Base-by-base conservation (phyloP, 2,888 invertebrate species). In the Cordilura impudica region DNA sequence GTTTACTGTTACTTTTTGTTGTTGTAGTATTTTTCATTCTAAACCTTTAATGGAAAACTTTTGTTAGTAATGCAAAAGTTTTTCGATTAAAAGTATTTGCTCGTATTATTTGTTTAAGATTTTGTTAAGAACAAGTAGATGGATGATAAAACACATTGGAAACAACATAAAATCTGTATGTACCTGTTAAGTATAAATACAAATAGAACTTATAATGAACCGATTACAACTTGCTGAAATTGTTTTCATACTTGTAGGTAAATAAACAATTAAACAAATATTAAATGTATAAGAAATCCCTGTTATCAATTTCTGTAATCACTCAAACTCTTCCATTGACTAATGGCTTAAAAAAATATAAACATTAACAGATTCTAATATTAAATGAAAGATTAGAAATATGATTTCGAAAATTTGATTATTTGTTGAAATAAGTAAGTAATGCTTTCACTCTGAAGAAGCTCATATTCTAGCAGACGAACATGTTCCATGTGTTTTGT, bases 71-170 rank as follows among this genome's bases (percentile, higher is more conserved):
- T 75, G 74, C 47, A 81, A 81, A 81, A 81, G 74, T 81, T 81
- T 81, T 81, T 81, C 81, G 81, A 81, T 81, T 81, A 74, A 81
- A 81, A 81, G 74, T 76, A 70, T 71, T 72, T 53, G 65, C 56
- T 63, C 61, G 70, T 70, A 47, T 65, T 77, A 73, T 73, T 80
- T 80, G 76, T 53, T 72, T 67, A 72, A 79, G 75, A 67, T 69
- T 67, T 74, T 45, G 23, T 71, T 75, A 72, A 67, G 49, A 67
- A 63, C 39, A 49, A 70, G 35, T 61, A 72, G 26, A 58, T 65
- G 53, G 53, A 4, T 58, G 31, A 70, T 61, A n/a, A n/a, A n/a
- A 65, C n/a, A 35, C 14, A 65, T 26, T 53, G 71, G 1, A 6
- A 53, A 5, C 18, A 71, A 31, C 10, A 12, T 45, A n/a, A 66